Base-by-base conservation (phyloP, 2,113 vertebrate species). In the Antigone vipio region DNA sequence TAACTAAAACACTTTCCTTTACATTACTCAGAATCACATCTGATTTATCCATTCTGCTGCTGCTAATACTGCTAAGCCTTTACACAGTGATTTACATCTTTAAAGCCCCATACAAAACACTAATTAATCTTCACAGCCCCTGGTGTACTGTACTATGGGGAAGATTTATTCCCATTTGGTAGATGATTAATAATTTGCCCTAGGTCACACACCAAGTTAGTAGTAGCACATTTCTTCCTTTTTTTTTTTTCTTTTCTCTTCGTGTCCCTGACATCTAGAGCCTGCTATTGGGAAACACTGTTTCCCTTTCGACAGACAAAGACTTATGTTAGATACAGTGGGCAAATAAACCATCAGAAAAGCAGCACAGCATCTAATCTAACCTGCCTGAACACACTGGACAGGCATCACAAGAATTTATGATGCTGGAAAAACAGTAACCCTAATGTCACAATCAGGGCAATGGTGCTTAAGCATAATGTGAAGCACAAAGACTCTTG, bases 121-220 rank as follows among this genome's bases (percentile, higher is more conserved):
- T 93, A 96, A 95, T 94, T 95, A 94, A 97, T 96, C 89, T 89
- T 78, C 82, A 90, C 47, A 92, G 83, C 13, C 71, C 44, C 76
- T 85, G 55, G 73, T 90, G 83, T 68, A 62, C 86, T 69, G 50
- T 92, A 84, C 68, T 90, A 63, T 11, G 59, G 82, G 82, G 63
- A 94, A 88, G 85, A 88, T 75, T 93, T 93, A 95, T 87, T 95
- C 80, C 68, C 56, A 87, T 90, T 87, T 79, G 63, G 49, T 50
- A 93, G 74, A 83, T n/a, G 69, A 96, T 92, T 85, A 89, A 68
- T 64, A 75, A 71, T 75, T 92, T 95, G 64, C 85, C 50, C 35
- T 80, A 50, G 52, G 85, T 77, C 82, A 81, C 27, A 47, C 26
- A 63, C 15, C 38, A 66, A 58, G 49, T 72, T 73, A 85, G 44